Base-by-base conservation (phyloP, 2,888 invertebrate species). In the Eretmocerus hayati region DNA sequence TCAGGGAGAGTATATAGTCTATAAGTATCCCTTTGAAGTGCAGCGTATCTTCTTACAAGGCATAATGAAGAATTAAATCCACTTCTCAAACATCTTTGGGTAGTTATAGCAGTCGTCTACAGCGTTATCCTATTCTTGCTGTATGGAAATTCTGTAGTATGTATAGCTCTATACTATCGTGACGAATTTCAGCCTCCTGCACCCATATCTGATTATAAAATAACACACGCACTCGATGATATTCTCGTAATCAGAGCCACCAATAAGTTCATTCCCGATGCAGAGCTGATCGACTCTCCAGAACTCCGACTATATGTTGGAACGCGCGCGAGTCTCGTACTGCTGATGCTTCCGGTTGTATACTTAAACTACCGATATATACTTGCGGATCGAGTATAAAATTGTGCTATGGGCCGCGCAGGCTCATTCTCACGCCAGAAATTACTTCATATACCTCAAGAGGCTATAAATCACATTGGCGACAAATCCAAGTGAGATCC, bases 11-110 rank as follows among this genome's bases (percentile, higher is more conserved):
- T 19, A 19, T 18, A 18, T 67, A 67, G 68, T 69, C 68, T 63
- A 62, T 63, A 67, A 62, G 60, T 61, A 62, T 57, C 60, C 57
- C 66, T 71, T 69, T 69, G 69, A 70, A 65, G 64, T 68, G 56
- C 59, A 57, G 58, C 61, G 63, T 59, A 6, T 26, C 61, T 62
- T 65, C 44, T 26, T 11, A 11, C 18, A 9, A 4, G 31, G 62
- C 66, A n/a, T 69, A 69, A 71, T 71, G 69, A 71, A 70, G 69
- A 70, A 70, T 71, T 71, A 68, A 70, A 70, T 67, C 65, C 66
- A 65, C 65, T 68, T 61, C 67, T 70, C 68, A 69, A 70, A 70
- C 67, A 69, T 71, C 69, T 66, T 69, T 68, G 26, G 11, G 26
- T 26, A 6, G 26, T 26, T 26, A 9, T 11, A 11, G 26, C 26